phyloP scores from a whole-genome alignment of 2,888 invertebrate species.

The Callyntrura guangdongensis region DNA sequence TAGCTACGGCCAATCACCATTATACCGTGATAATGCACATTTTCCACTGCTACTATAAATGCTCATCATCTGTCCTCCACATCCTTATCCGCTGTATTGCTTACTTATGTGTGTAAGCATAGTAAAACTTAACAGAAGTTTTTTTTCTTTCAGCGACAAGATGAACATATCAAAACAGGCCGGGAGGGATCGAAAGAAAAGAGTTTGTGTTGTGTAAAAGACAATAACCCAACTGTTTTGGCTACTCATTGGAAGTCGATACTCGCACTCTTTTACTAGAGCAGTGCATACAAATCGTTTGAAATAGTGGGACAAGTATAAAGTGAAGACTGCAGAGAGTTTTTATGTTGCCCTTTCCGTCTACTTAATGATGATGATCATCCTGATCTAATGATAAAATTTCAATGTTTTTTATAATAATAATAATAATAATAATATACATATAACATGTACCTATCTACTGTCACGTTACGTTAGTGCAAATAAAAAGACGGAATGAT shows the following conservation, averaged over 20 bases:
- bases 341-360: conserved; percentile 56
- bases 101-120: background rate
- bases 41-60: conserved; percentile 57
- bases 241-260: too few relatives aligned
- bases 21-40: conserved; percentile 76
- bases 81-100: conserved; percentile 16
- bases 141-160: conserved; percentile 28
- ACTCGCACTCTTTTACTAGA: too few relatives aligned
- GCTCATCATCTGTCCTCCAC: conserved; percentile 35
- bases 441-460: too few relatives aligned
- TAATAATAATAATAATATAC: too few relatives aligned
- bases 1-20: conserved; percentile 80
- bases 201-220: conserved; percentile 26
- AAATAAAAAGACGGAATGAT: too few relatives aligned
- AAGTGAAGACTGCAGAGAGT: conserved; percentile 38
- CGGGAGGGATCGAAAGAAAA: background rate
- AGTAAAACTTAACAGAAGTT: conserved; percentile 16
- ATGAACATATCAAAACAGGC: too few relatives aligned
- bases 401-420: conserved; percentile 33
- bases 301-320: conserved; percentile 8
- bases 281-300: conserved; percentile 40
- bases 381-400: conserved; percentile 56
- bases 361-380: conserved; percentile 68
- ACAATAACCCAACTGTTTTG: conserved; percentile 60
- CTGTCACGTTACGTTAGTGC: too few relatives aligned